Percentiles rank a stretch among this genome's conserved stretches.
Conservation (phyloP, 2,888 invertebrate genomes). For the Ischnus inquisitorius region DNA sequence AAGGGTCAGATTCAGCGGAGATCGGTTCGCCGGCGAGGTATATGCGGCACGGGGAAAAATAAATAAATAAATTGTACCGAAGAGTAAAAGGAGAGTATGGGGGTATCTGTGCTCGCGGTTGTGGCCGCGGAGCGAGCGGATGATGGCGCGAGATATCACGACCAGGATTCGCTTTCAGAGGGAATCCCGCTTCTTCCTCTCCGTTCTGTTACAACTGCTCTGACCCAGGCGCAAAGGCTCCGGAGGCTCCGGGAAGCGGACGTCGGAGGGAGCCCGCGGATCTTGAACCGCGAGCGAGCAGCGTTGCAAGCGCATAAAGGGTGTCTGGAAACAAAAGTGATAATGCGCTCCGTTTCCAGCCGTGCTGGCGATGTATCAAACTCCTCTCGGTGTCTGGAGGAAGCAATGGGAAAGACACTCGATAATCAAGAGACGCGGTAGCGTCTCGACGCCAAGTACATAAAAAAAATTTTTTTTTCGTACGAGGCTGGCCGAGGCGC, state of each 20-base stretch:
- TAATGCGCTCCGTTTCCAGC: conserved; percentile 61
- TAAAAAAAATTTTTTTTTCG: too few species aligned
- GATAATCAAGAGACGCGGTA: background rate
- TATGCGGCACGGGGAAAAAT: conserved; percentile 50
- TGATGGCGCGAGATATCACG: conserved; percentile 71
- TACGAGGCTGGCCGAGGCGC: too few species aligned
- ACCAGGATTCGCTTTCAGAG: conserved; percentile 72
- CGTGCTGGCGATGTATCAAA: conserved; percentile 51
- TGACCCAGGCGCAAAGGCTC: conserved; percentile 14
- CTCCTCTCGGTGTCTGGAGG: conserved; percentile 34
- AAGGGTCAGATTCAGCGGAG: conserved; percentile 44
- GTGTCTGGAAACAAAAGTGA: conserved; percentile 64
- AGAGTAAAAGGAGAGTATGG: conserved; percentile 21
- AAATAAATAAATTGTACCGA: conserved; percentile 71
- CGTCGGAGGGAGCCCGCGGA: conserved; percentile 31
- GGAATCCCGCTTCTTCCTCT: conserved; percentile 57
- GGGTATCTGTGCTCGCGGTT: background rate
- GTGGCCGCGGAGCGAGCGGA: conserved; percentile 57
- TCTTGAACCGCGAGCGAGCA: conserved; percentile 31
- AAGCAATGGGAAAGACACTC: conserved; percentile 18
- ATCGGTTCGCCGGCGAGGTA: conserved; percentile 11
- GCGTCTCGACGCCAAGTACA: too few species aligned
- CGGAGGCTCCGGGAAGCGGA: conserved; percentile 42
- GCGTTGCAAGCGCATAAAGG: conserved; percentile 44
- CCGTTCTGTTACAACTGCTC: background rate